Base-by-base conservation (phyloP, 2,113 vertebrate species). In the Aramus guarauna region DNA sequence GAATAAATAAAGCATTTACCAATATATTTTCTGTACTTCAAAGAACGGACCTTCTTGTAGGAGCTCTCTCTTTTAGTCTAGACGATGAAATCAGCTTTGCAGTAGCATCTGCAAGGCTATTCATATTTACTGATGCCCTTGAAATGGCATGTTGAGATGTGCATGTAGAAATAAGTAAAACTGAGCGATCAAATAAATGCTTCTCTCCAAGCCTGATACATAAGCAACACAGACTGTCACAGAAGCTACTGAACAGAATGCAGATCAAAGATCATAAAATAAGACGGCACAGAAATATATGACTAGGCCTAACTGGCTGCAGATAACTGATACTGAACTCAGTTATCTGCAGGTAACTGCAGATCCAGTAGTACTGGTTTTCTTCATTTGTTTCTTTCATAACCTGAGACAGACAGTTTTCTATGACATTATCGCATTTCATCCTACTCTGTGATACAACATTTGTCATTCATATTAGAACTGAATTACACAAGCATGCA, bases 111-210 rank as follows among this genome's bases (percentile, higher is more conserved):
- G 63, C 52, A 52, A 92, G 63, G 63, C 90, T 58, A 71, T 87
- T 96, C 76, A 64, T 86, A 95, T 78, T 83, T 93, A 83, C 67
- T 67, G 55, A 68, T 89, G 96, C 58, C 69, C 92, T 90, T 94
- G 85, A 96, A 90, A 80, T 53, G 67, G 14, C 58, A 85, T 19
- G 36, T 69, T 60, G 72, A 77, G 64, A 64, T 34, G 77, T 43
- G 81, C 64, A 66, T 18, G 48, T 71, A 67, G 58, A 89, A 92
- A 69, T 59, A 66, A 88, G 62, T 48, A 72, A 64, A 91, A 88
- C 48, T 29, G 74, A 68, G 72, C 84, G 72, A 86, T 78, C 45
- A 69, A 67, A 45, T 55, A 59, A 75, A 81, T 22, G 69, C 62
- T 82, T 58, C 41, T 30, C 77, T 78, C 37, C 37, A 34, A 84